A percentile compares a stretch with the other conserved stretches of the same genome.
phyloP scores from a whole-genome alignment of 1,140 invertebrate genomes.

The Berghia stephanieae region DNA sequence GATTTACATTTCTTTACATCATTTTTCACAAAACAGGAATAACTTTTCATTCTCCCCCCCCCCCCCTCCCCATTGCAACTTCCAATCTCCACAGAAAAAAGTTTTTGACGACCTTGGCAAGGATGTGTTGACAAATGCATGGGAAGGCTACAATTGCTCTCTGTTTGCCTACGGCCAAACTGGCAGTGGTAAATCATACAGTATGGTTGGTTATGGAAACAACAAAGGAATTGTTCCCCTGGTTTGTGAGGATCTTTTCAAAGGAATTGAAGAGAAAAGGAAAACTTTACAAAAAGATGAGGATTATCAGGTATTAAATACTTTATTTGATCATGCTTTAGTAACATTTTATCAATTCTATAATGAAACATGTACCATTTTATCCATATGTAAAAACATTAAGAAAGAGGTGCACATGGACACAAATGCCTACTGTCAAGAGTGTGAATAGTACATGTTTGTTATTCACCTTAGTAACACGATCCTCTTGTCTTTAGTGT shows the following conservation, averaged over 20 bases:
- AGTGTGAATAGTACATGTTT: too few species aligned
- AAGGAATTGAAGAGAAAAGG: conserved; percentile 67
- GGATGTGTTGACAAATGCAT: conserved; percentile 72
- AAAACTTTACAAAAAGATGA: conserved; percentile 51
- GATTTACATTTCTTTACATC: too few species aligned
- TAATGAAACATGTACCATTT: neutral
- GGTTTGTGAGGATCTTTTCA: conserved; percentile 84
- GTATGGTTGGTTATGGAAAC: conserved; percentile 76
- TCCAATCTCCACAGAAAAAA: conserved; percentile 66
- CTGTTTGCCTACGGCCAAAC: conserved; percentile 76
- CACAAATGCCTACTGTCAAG: neutral
- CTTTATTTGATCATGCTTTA: neutral
- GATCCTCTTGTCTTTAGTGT: neutral
- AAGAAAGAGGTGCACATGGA: neutral
- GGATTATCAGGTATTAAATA: conserved; percentile 58
- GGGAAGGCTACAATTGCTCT: conserved; percentile 74
- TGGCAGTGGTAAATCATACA: conserved; percentile 74
- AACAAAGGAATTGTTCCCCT: conserved; percentile 81
- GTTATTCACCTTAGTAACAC: neutral
- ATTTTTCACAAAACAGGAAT: too few species aligned
- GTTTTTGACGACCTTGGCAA: conserved; percentile 73
- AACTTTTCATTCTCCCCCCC: too few species aligned
- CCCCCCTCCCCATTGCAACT: too few species aligned
- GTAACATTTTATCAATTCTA: neutral
- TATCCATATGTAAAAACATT: neutral